phyloP scores from a whole-genome alignment of 2,888 invertebrate genomes.

The Brachylomia viminalis region DNA sequence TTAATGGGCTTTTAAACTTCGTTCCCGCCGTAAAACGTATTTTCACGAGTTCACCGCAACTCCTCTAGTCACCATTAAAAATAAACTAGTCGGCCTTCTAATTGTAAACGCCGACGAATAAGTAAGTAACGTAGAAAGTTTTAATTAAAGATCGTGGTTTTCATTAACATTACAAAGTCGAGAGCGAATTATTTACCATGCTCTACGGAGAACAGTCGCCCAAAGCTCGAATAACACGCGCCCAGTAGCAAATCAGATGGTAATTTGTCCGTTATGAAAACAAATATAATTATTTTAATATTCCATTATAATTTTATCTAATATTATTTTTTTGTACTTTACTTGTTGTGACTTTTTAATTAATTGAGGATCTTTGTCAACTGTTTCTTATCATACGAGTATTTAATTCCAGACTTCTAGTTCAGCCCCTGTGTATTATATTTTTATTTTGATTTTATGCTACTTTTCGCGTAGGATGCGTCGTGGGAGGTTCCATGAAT shows the following conservation, averaged over 20 bases:
- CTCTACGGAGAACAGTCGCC: conserved; percentile 37
- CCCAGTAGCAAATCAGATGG: conserved; percentile 39
- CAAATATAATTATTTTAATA: conserved; percentile 44
- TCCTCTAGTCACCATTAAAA: conserved; percentile 46
- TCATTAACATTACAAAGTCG: conserved; percentile 69
- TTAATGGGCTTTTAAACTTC: conserved; percentile 43
- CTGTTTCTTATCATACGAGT: background rate
- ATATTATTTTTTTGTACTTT: background rate
- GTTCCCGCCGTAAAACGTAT: conserved; percentile 40
- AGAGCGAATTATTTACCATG: conserved; percentile 60
- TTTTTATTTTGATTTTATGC: background rate
- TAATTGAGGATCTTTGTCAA: conserved; percentile 7
- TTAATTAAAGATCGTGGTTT: conserved; percentile 74
- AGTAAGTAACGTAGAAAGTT: conserved; percentile 70
- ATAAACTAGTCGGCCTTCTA: conserved; percentile 58
- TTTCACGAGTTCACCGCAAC: conserved; percentile 43
- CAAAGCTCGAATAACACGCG: conserved; percentile 29
- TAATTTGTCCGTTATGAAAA: conserved; percentile 37
- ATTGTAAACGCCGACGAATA: conserved; percentile 59
- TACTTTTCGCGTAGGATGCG: conserved; percentile 8
- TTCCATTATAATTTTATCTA: conserved; percentile 20
- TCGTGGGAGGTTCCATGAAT: conserved; percentile 15
- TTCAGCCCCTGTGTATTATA: background rate
- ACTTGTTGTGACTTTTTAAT: background rate
- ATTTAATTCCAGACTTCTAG: background rate